These are phyloP conservation scores for Alexandromys fortis DNA, from an alignment of 2,113 vertebrate genomes.

Conservation along the genomic window DNA sequence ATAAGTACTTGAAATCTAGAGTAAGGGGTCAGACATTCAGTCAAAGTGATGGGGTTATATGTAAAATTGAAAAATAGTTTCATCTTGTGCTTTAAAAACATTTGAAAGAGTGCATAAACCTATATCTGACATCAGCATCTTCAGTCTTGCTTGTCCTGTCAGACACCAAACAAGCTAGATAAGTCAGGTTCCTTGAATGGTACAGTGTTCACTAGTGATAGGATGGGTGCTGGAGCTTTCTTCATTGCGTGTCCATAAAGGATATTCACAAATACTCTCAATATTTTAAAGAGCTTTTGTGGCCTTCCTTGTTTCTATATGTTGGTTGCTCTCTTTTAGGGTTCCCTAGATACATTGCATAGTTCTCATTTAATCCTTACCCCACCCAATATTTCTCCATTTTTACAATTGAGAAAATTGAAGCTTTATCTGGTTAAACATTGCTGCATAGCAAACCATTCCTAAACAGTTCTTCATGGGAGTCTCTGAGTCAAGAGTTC, in stretches of 20 bases:
- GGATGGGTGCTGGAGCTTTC: background rate
- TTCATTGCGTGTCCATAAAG: background rate
- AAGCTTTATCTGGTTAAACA: background rate
- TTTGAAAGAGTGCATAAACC: background rate
- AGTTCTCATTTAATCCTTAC: background rate
- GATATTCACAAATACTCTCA: background rate
- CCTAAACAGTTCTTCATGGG: background rate
- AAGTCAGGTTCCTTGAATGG: background rate
- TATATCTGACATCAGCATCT: background rate
- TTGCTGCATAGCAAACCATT: background rate
- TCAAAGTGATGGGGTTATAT: background rate
- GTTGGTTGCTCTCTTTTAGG: background rate
- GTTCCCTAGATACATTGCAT: background rate
- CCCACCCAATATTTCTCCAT: background rate
- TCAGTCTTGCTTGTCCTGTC: background rate
- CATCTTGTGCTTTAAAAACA: conserved; percentile 27
- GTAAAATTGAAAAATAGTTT: conserved; percentile 38
- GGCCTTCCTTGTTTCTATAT: background rate
- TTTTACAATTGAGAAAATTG: background rate
- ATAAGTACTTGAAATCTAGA: background rate
- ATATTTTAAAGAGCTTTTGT: background rate
- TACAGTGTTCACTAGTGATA: background rate
- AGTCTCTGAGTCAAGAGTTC: background rate
- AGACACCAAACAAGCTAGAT: background rate
- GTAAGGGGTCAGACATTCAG: background rate